Evolutionary conservation across 2,797 vertebrate genomes (phyloP).

Genomic region (Pterois miles): DNA sequence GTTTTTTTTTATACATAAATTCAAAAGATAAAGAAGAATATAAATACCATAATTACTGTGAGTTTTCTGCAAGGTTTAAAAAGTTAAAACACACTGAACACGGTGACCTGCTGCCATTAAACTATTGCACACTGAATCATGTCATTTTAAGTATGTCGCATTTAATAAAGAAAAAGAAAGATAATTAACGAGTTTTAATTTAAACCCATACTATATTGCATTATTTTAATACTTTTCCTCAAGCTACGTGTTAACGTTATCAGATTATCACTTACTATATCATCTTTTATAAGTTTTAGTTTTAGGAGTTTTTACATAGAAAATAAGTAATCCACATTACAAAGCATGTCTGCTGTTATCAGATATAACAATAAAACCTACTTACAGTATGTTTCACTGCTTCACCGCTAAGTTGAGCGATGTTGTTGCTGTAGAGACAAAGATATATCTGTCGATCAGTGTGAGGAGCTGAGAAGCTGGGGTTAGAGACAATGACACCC

Average conservation of each 20-base stretch:
- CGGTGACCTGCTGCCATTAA: not conserved
- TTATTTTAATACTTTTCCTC: not conserved
- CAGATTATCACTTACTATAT: not conserved
- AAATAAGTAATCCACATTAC: not conserved
- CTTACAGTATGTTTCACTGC: conserved; percentile 53
- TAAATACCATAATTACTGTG: not conserved
- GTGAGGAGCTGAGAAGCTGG: conserved; percentile 50
- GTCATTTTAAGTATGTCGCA: not conserved
- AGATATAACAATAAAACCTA: conserved; percentile 21
- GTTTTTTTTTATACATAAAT: not conserved
- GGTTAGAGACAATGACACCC: conserved; percentile 35
- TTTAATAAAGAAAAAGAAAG: not conserved
- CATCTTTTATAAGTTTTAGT: not conserved
- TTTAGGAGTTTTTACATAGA: not conserved
- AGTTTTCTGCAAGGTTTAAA: not conserved
- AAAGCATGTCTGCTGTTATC: not conserved
- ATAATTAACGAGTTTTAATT: not conserved
- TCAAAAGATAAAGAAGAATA: not conserved
- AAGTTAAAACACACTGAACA: not conserved
- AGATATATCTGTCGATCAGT: conserved; percentile 58
- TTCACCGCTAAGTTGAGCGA: conserved; percentile 15
- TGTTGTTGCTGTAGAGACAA: conserved; percentile 38
- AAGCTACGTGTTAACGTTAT: not conserved
- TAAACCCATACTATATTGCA: not conserved
- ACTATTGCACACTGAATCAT: not conserved